Evolutionary conservation across 2,797 vertebrate genomes (phyloP), one percentile per base, ranked within the genome.

Genomic region (Okamejei kenojei): DNA sequence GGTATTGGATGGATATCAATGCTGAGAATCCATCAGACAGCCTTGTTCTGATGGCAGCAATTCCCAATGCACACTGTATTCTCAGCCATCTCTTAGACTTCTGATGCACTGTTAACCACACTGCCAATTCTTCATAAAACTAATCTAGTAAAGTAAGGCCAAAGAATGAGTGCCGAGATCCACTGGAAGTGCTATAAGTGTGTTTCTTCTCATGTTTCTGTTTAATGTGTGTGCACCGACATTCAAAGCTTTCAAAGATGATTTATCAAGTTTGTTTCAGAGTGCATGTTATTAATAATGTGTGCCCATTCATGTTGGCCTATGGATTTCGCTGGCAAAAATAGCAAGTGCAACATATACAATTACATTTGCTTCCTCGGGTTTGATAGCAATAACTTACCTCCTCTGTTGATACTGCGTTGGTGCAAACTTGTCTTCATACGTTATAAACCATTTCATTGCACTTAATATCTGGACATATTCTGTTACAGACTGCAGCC

Each of bases 381-480:
- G 26, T 71, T 92, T 92, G 90, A 76, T 71, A 92, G 90, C 73
- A 92, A 92, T 92, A 92, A 92, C 90, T 92, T 92, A 76, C 58
- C 38, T n/a, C 73, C 68, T 76, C 71, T 92, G 90, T 92, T 92
- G 90, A 35, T 54, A 92, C 71, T 76, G 71, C 73, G 65, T 76
- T 92, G 29, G 90, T 29, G 90, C 38, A 54, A 74, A 74, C 21
- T 45, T 92, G 65, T 58, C 45, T 92, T 76, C 68, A 92, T 92
- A 92, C 58, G 90, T 92, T 92, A 58, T 92, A 92, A 58, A 74
- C 90, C 90, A 76, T 92, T 92, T 92, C 38, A 92, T 92, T 92
- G 45, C 71, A 92, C 71, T 92, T 92, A 76, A 92, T 92, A 92
- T 58, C 38, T 76, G 90, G 23, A 92, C 45, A 92, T 92, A 92